Conservation (phyloP, 2,888 invertebrate genomes). For the Drosophila greeni region DNA sequence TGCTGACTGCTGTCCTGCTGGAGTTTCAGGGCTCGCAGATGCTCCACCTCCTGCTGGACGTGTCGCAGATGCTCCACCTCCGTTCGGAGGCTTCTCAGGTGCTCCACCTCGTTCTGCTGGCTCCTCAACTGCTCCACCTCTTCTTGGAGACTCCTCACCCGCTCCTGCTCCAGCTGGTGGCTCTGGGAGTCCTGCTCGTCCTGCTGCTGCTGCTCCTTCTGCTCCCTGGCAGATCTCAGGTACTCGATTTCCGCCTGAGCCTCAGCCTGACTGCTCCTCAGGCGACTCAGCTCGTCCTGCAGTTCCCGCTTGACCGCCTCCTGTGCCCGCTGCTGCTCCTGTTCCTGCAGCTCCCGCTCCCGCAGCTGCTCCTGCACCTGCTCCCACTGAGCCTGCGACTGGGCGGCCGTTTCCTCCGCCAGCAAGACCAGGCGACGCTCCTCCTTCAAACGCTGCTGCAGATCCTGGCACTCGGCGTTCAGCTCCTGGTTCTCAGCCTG, state of each 20-base stretch:
- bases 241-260: not conserved
- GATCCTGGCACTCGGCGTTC: constrained; percentile 82
- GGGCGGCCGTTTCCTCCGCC: constrained; percentile 64
- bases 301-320: constrained; percentile 1
- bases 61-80: no score
- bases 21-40: not conserved
- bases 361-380: constrained; percentile 13
- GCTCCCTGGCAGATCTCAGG: constrained; percentile 12
- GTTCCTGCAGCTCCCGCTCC: constrained; percentile 1
- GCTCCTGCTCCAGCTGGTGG: constrained; percentile 1
- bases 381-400: constrained; percentile 25
- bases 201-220: constrained; percentile 21
- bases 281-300: not conserved
- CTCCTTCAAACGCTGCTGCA: constrained; percentile 81
- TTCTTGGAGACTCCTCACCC: not conserved
- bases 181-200: constrained; percentile 10
- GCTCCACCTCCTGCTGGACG: constrained; percentile 24
- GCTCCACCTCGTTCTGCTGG: not conserved
- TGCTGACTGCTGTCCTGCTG: constrained; percentile 4
- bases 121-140: constrained; percentile 21
- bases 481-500: constrained; percentile 81
- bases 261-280: not conserved
- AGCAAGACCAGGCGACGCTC: constrained; percentile 76
- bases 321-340: constrained; percentile 5
- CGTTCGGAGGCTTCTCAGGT: not conserved